Evolutionary conservation across 2,888 invertebrate genomes (phyloP), one percentile per base, ranked within the genome.

Genomic region (Volucella bombylans): DNA sequence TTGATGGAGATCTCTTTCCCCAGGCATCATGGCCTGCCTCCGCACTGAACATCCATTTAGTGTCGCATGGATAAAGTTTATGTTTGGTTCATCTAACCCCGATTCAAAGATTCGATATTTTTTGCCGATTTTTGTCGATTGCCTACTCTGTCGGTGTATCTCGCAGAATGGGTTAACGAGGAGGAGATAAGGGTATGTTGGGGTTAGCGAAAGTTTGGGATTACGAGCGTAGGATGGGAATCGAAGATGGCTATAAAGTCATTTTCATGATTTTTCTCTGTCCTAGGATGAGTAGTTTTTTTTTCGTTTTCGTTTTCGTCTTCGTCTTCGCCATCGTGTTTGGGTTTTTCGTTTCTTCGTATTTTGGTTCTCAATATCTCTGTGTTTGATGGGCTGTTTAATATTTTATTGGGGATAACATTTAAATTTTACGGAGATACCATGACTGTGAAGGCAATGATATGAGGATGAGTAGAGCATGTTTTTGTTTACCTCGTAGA

Each of bases 21-120:
- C 43, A 52, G 15, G 41, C 18, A 55, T 43, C 38, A 38, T 45
- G 49, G 15, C 15, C 47, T 57, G 15, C 3, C 12, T 41, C n/a
- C 12, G 62, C 55, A 57, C 12, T 31, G 62, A 76, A 68, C 81
- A 85, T 81, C 85, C 52, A 77, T 81, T 81, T 85, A 72, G 72
- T 85, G 85, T 85, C 81, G 81, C 81, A 76, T 85, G 83, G 81
- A 77, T 77, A 81, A 85, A 72, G 80, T 85, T 85, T 81, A 80
- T 74, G 80, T 71, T 80, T 83, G 80, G 74, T 83, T 80, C 83
- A 80, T 83, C 80, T 74, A 82, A 82, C 78, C 79, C 68, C 69
- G 71, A 71, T 76, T 76, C 77, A 71, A 50, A 50, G 68, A 79
- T 68, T 59, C 45, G 10, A 9, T 57, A 18, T 39, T 57, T 64